Conservation (phyloP, 2,113 vertebrate species). For the Mungos mungo region DNA sequence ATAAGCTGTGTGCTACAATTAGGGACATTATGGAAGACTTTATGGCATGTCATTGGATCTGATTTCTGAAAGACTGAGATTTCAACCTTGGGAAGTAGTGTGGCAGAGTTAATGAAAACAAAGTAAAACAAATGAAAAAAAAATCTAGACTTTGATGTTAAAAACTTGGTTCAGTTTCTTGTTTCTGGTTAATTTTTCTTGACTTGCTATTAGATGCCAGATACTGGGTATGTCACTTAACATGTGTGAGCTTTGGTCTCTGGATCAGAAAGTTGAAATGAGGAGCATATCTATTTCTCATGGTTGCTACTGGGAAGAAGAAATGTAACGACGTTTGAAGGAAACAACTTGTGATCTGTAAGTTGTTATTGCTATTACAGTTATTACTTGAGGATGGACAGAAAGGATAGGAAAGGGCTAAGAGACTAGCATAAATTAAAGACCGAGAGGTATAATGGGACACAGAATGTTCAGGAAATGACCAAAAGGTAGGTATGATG, state of each 20-base stretch:
- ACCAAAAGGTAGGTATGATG: neutral
- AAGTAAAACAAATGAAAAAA: neutral
- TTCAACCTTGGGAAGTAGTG: neutral
- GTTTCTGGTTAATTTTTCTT: neutral
- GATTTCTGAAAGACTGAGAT: neutral
- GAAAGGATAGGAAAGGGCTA: neutral
- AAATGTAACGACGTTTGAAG: neutral
- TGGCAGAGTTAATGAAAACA: neutral
- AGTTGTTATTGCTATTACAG: neutral
- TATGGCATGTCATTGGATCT: neutral
- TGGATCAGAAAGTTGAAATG: neutral
- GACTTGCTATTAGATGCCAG: neutral
- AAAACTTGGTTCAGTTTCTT: neutral
- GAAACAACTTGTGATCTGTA: neutral
- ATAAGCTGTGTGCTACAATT: neutral
- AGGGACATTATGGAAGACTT: neutral
- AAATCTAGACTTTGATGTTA: neutral
- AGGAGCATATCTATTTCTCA: neutral
- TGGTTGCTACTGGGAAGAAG: neutral
- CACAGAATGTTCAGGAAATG: neutral
- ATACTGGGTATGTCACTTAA: neutral
- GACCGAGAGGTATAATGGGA: neutral
- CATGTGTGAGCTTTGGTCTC: neutral
- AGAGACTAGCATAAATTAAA: neutral
- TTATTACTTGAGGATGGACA: neutral